Percentiles rank a stretch among this genome's conserved stretches.
These are phyloP conservation scores for Cephus cinctus DNA, from an alignment of 1,140 invertebrate genomes.

Conservation along the genomic window DNA sequence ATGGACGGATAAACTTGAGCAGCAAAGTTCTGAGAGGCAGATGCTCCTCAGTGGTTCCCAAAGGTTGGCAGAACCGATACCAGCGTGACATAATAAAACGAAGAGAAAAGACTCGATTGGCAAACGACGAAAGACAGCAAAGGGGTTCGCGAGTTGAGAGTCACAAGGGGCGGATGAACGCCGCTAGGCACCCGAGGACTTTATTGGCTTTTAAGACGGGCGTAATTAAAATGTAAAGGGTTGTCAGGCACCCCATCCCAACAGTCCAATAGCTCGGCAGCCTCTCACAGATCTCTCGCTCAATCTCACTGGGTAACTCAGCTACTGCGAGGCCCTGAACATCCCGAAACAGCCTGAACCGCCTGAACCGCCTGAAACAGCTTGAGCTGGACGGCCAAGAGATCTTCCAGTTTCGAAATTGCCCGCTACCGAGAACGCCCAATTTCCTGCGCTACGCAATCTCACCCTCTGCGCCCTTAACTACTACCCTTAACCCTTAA, in stretches of 20 bases:
- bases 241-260: slow-evolving; percentile 30
- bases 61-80: no score
- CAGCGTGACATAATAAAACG: no score
- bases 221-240: slow-evolving; percentile 49
- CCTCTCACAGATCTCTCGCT: slow-evolving; percentile 19
- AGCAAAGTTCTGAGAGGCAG: slow-evolving; percentile 27
- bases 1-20: slow-evolving; percentile 34
- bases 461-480: no score
- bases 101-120: no score
- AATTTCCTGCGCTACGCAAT: no score
- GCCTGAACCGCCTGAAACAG: neutral
- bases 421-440: no score
- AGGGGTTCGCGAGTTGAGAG: slow-evolving; percentile 20
- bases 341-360: slow-evolving; percentile 4
- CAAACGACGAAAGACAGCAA: slow-evolving; percentile 8
- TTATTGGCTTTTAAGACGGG: slow-evolving; percentile 45
- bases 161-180: slow-evolving; percentile 1
- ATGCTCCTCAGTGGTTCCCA: slow-evolving; percentile 14
- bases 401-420: slow-evolving; percentile 9
- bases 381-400: neutral
- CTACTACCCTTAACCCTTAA: no score
- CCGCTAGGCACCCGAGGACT: slow-evolving; percentile 30
- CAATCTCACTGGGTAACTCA: slow-evolving; percentile 19
- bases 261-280: no score
- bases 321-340: no score